Percentiles rank a stretch among this genome's conserved stretches.
These are phyloP conservation scores for Atta colombica DNA, from an alignment of 1,140 invertebrate species.

Conservation along the genomic window DNA sequence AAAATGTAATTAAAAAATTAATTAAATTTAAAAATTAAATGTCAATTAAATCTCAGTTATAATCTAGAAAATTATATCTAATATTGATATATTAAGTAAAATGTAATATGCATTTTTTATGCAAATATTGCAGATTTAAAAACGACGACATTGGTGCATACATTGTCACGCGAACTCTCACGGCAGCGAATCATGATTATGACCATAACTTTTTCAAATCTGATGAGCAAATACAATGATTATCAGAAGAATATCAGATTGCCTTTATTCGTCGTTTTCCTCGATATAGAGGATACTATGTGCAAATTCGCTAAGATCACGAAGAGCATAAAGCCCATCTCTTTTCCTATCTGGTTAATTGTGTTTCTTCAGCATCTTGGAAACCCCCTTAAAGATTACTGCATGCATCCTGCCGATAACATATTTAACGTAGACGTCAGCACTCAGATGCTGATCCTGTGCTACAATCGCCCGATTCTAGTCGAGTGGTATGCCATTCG, in stretches of 20 bases:
- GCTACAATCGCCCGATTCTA: conserved; percentile 60
- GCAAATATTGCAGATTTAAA: conserved; percentile 9
- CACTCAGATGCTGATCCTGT: conserved; percentile 73
- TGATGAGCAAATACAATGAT: conserved; percentile 38
- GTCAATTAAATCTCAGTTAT: not conserved
- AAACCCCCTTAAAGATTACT: conserved; percentile 38
- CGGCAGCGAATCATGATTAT: conserved; percentile 42
- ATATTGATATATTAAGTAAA: not conserved
- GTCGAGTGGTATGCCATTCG: conserved; percentile 72
- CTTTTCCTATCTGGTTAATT: conserved; percentile 70
- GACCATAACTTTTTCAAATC: conserved; percentile 54
- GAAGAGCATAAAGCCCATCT: conserved; percentile 59
- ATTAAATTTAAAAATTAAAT: not conserved
- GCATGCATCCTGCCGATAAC: conserved; percentile 61
- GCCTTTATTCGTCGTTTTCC: conserved; percentile 73
- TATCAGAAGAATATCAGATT: conserved; percentile 22
- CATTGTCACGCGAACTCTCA: conserved; percentile 62
- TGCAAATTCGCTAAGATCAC: conserved; percentile 59
- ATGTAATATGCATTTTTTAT: not conserved
- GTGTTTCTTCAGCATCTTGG: conserved; percentile 63
- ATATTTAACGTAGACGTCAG: conserved; percentile 66
- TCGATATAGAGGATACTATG: conserved; percentile 47
- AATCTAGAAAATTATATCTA: not conserved
- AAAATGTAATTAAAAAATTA: not conserved
- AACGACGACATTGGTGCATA: not conserved